Evolutionary conservation across 2,888 invertebrate genomes (phyloP).

Genomic region (Neoscelio sp.): DNA sequence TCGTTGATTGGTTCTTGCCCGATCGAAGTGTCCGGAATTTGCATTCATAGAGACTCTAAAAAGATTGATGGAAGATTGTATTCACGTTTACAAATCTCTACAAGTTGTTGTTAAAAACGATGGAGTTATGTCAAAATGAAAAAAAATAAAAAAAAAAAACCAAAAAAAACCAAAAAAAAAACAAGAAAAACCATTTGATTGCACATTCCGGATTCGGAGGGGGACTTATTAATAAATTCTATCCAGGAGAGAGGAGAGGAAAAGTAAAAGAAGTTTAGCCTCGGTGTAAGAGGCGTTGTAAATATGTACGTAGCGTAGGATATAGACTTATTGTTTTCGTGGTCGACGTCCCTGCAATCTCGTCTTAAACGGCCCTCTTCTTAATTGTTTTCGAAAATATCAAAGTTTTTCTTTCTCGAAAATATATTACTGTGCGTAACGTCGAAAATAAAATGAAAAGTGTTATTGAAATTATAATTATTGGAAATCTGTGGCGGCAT

Average conservation of each 20-base stretch:
- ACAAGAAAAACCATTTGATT: too few relatives aligned
- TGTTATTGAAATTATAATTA: too few relatives aligned
- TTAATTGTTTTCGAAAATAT: constrained; percentile 57
- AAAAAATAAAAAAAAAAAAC: too few relatives aligned
- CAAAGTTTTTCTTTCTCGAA: too few relatives aligned
- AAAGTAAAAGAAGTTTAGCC: constrained; percentile 67
- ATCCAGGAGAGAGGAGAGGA: constrained; percentile 3
- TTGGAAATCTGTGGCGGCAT: neutral
- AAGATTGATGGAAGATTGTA: constrained; percentile 33
- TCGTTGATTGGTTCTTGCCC: constrained; percentile 74
- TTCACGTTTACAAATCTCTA: constrained; percentile 55
- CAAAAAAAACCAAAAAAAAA: too few relatives aligned
- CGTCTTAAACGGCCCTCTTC: constrained; percentile 76
- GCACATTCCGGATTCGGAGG: constrained; percentile 74
- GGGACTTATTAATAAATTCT: constrained; percentile 66
- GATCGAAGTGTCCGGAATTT: constrained; percentile 72
- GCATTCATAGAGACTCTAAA: constrained; percentile 65
- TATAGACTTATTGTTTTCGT: constrained; percentile 82
- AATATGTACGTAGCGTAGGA: constrained; percentile 83
- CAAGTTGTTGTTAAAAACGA: constrained; percentile 44
- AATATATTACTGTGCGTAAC: too few relatives aligned
- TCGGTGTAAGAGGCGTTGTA: constrained; percentile 78
- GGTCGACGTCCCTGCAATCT: constrained; percentile 79
- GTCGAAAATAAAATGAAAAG: too few relatives aligned
- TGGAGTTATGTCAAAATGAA: too few relatives aligned